These are phyloP conservation scores for Embidobia sp. DNA, from an alignment of 2,888 invertebrate species.

Conservation along the genomic window DNA sequence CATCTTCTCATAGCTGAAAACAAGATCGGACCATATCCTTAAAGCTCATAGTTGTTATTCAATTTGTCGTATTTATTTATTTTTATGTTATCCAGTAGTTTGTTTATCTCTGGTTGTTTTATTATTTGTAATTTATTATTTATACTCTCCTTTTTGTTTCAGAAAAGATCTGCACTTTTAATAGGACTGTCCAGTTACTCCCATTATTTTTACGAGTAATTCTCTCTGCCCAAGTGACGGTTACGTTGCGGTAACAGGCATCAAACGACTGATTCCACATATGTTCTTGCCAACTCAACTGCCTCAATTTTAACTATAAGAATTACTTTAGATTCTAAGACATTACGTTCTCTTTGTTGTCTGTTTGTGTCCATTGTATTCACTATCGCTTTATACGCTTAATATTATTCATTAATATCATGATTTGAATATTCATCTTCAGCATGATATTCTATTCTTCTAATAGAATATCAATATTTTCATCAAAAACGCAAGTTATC, in stretches of 20 bases:
- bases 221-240: constrained; percentile 31
- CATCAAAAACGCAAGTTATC: no score
- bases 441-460: no score
- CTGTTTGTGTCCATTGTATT: constrained; percentile 9
- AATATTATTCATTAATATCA: constrained; percentile 24
- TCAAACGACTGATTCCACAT: constrained; percentile 76
- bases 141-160: background rate
- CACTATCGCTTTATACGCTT: constrained; percentile 13
- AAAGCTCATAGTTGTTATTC: no score
- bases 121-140: no score
- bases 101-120: no score
- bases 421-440: constrained; percentile 42
- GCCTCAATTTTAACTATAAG: constrained; percentile 80
- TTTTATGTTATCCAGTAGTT: no score
- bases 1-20: no score
- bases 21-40: no score
- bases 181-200: constrained; percentile 24
- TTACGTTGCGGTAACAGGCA: constrained; percentile 40
- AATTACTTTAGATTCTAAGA: constrained; percentile 60
- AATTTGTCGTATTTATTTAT: no score
- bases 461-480: no score
- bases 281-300: constrained; percentile 80
- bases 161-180: constrained; percentile 9
- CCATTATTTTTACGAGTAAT: constrained; percentile 44
- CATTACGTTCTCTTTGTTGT: constrained; percentile 43